phyloP scores from a whole-genome alignment of 64 coral and sea anemone species.

The Astreopora myriophthalma region DNA sequence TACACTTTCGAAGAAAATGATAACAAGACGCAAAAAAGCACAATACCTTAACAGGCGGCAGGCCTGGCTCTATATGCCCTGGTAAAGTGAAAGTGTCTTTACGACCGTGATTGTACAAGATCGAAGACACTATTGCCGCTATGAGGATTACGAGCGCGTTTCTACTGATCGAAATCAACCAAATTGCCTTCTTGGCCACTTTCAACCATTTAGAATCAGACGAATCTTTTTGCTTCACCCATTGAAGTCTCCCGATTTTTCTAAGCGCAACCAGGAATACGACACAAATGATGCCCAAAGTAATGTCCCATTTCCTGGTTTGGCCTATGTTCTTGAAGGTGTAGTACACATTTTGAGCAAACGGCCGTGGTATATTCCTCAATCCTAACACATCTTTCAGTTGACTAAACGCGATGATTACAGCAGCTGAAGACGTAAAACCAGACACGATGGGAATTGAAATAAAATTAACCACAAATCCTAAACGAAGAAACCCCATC shows the following conservation, averaged over 20 bases:
- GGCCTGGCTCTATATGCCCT: slow-evolving; percentile 72
- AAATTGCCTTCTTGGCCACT: slow-evolving; percentile 74
- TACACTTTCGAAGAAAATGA: background rate
- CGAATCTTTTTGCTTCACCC: slow-evolving; percentile 52
- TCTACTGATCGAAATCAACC: slow-evolving; percentile 78
- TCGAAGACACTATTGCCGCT: slow-evolving; percentile 50
- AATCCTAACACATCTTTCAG: slow-evolving; percentile 91
- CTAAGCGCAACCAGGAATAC: slow-evolving; percentile 59
- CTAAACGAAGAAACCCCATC: slow-evolving; percentile 95
- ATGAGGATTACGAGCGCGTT: slow-evolving; percentile 84
- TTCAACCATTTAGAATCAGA: slow-evolving; percentile 43
- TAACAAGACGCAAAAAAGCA: background rate
- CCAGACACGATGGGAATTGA: slow-evolving; percentile 87
- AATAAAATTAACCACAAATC: slow-evolving; percentile 94
- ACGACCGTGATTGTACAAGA: slow-evolving; percentile 67
- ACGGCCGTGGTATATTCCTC: slow-evolving; percentile 75
- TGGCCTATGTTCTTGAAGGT: slow-evolving; percentile 85
- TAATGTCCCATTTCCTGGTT: slow-evolving; percentile 85
- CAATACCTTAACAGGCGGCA: slow-evolving; percentile 88
- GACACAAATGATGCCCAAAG: slow-evolving; percentile 84
- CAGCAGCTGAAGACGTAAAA: slow-evolving; percentile 90
- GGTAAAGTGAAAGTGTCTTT: slow-evolving; percentile 78
- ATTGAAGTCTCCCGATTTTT: slow-evolving; percentile 63
- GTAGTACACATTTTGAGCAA: slow-evolving; percentile 72
- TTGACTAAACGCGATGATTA: slow-evolving; percentile 91